Evolutionary conservation across 2,113 vertebrate genomes (phyloP), one percentile per base, ranked within the genome.

Genomic region (Malurus cyaneus): DNA sequence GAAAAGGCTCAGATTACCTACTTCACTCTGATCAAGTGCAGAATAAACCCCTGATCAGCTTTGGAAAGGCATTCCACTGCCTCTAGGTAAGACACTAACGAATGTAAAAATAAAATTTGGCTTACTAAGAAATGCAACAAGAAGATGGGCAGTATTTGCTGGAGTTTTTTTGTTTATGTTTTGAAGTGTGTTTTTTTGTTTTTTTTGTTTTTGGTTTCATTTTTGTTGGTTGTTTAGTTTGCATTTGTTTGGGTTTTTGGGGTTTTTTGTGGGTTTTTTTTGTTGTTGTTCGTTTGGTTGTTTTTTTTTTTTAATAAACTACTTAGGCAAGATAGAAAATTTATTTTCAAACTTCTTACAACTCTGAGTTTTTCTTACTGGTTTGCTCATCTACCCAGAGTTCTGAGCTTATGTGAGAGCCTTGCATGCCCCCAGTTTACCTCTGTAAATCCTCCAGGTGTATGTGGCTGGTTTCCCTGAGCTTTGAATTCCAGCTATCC

Each of bases 1-100:
- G 77, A 96, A 92, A 96, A 67, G 70, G 49, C 66, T 88, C 70
- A 83, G 88, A 86, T 94, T 96, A 95, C 91, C 85, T 91, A 71
- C 79, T 90, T 80, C 69, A 84, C 44, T 72, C 76, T 93, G 94
- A 88, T 59, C 41, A 76, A 80, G 65, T 47, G n/a, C 50, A 94
- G 91, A 93, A 92, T 59, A 57, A 93, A 91, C 65, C 13, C 14
- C 52, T 78, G 78, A 96, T 60, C 90, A 77, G 89, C 77, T 81
- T 57, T 93, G 36, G 76, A 86, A 94, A 92, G 19, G 49, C 81
- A 84, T 93, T 89, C 46, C n/a, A 9, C 29, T 25, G 62, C 65
- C 53, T 92, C 91, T 61, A 79, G 72, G 61, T 77, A 94, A 94
- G 62, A n/a, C n/a, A 83, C 41, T 73, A 81, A 69, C 13, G 56